A percentile compares a stretch with the other conserved stretches of the same genome.
These are phyloP conservation scores for Tetraneura akinire DNA, from an alignment of 1,140 invertebrate genomes.

Conservation along the genomic window DNA sequence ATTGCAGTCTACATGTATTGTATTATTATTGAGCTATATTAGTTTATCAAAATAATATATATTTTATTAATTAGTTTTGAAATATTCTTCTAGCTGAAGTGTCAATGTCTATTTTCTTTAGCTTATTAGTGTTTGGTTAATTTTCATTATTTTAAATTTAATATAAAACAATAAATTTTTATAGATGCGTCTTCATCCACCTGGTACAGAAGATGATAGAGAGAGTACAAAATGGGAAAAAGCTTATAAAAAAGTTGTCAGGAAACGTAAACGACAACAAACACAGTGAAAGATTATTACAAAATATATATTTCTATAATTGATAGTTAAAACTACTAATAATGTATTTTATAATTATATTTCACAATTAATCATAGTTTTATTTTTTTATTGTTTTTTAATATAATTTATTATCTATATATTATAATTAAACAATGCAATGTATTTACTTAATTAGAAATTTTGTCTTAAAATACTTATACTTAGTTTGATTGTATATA, in stretches of 20 bases:
- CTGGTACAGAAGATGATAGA: constrained; percentile 61
- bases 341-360: too few species aligned
- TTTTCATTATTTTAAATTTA: background rate
- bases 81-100: background rate
- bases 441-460: too few species aligned
- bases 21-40: background rate
- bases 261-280: constrained; percentile 52
- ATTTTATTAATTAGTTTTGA: background rate
- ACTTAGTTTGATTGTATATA: too few species aligned
- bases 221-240: constrained; percentile 53
- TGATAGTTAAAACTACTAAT: too few species aligned
- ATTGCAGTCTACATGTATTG: too few species aligned
- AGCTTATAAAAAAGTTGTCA: constrained; percentile 54
- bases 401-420: too few species aligned
- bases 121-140: constrained; percentile 11
- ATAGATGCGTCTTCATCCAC: constrained; percentile 68
- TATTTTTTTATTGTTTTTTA: too few species aligned
- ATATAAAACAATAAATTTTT: constrained; percentile 54
- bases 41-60: background rate
- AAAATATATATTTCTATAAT: background rate
- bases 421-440: too few species aligned
- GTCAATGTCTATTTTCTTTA: background rate
- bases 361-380: too few species aligned
- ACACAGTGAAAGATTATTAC: background rate
- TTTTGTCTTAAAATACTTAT: too few species aligned